Evolutionary conservation across 2,888 invertebrate genomes (phyloP).

Genomic region (Lepidonotus clava): DNA sequence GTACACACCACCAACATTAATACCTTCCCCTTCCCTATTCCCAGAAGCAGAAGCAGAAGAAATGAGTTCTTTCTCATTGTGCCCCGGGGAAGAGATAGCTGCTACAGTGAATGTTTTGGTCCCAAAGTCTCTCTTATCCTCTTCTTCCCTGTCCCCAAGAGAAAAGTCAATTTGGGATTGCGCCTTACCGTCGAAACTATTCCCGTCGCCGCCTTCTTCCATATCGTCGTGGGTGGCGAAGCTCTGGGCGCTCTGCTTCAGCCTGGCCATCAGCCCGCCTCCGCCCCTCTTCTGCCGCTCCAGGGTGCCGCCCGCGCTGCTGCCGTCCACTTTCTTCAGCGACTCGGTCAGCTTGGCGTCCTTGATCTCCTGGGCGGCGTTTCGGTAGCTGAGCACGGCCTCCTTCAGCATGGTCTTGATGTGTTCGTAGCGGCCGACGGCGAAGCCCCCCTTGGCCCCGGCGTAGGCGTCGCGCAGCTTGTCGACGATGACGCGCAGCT

Average conservation of each 20-base stretch:
- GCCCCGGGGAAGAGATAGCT: no score
- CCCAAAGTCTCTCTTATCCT: no score
- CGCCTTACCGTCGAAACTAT: conserved; percentile 5
- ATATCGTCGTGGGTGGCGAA: conserved; percentile 34
- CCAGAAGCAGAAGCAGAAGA: no score
- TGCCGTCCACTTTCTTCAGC: background rate
- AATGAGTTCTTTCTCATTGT: no score
- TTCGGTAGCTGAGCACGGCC: conserved; percentile 53
- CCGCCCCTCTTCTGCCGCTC: conserved; percentile 19
- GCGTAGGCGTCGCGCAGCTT: conserved; percentile 55
- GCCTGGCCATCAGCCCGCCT: conserved; percentile 46
- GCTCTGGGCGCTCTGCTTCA: conserved; percentile 40
- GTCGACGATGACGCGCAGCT: conserved; percentile 36
- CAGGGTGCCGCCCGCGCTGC: background rate
- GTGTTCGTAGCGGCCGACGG: conserved; percentile 62
- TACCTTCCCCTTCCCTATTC: no score
- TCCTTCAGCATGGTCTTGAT: conserved; percentile 64
- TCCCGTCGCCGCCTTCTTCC: background rate
- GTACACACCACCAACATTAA: no score
- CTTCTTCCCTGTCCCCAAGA: no score
- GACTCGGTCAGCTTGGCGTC: background rate
- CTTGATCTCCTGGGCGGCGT: conserved; percentile 49
- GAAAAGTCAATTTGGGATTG: no score
- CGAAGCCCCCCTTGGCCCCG: conserved; percentile 61
- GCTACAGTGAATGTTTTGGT: no score